Base-by-base conservation (phyloP, 2,888 invertebrate species). In the Agriopis marginaria region DNA sequence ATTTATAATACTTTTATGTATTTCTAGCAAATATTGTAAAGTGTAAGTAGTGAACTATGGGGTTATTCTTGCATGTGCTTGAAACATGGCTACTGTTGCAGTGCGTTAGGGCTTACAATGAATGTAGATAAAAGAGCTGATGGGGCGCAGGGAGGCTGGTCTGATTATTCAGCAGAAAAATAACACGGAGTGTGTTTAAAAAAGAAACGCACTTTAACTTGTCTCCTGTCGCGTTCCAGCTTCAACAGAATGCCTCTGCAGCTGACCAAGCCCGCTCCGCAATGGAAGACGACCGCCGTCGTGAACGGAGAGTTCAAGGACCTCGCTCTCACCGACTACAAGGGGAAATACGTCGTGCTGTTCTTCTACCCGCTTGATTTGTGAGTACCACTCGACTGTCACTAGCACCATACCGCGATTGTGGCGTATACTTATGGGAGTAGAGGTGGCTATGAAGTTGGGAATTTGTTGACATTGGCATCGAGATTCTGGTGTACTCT, bases 281-380 rank as follows among this genome's bases (percentile, higher is more conserved):
- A 95, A 82, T 98, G 97, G 95, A 95, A 95, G 82, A 96, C 97
- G 76, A 96, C 96, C 53, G 98, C 98, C 61, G 98, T 98, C 42
- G 95, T 97, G 40, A 95, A 98, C 83, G 97, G 97, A 14, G 96
- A 97, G 86, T 98, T 98, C 94, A 97, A 97, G 90, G 97, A 97
- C 70, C 95, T 98, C 76, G 94, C 95, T 12, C 94, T 98, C 60
- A 85, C 95, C 0, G 97, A 98, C 89, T 98, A 96, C 94, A 96
- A 96, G 86, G 98, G 98, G 76, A 97, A 98, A 96, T 98, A 98
- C 83, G 95, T 98, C 5, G 97, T 98, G 11, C 90, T 98, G n/a
- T 98, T 98, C 95, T 98, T 98, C 95, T 98, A 98, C 82, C 98
- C 98, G 0, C 92, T 98, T 66, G 98, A 98, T 87, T 98, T 98